Evolutionary conservation across 2,888 invertebrate genomes (phyloP).

Genomic region (Tanypteryx hageni): DNA sequence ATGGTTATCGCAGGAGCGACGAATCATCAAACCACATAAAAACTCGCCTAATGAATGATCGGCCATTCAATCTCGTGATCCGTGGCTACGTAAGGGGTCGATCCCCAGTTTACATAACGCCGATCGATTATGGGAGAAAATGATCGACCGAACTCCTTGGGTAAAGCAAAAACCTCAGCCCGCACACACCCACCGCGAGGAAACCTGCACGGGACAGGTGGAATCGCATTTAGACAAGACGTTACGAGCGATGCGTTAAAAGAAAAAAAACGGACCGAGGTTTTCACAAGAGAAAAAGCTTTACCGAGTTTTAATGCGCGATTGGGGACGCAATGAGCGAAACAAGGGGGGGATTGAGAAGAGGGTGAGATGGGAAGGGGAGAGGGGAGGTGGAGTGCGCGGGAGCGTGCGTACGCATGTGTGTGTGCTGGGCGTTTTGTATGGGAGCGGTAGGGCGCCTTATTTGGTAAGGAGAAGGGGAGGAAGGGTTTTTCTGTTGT

Average conservation of each 20-base stretch:
- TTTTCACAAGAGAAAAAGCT: background rate
- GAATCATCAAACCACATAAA: too few species aligned
- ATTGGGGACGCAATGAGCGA: constrained; percentile 4
- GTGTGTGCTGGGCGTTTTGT: constrained; percentile 50
- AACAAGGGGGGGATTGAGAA: background rate
- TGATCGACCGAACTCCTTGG: too few species aligned
- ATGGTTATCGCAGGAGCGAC: too few species aligned
- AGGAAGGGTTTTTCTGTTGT: background rate
- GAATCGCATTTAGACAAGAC: background rate
- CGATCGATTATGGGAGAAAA: too few species aligned
- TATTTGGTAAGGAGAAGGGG: background rate
- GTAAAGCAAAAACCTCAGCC: too few species aligned
- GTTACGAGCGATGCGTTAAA: background rate
- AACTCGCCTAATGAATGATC: too few species aligned
- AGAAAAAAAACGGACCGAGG: background rate
- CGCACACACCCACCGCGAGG: too few species aligned
- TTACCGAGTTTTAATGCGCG: constrained; percentile 1
- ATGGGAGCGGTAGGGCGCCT: background rate
- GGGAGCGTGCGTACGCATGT: background rate
- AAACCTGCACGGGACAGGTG: background rate
- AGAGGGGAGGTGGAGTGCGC: background rate
- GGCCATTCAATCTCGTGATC: too few species aligned
- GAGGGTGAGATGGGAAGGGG: background rate
- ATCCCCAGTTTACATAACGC: too few species aligned
- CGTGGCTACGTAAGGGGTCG: too few species aligned